These are phyloP conservation scores for Erethizon dorsatum DNA, from an alignment of 2,797 vertebrate genomes.

Conservation along the genomic window DNA sequence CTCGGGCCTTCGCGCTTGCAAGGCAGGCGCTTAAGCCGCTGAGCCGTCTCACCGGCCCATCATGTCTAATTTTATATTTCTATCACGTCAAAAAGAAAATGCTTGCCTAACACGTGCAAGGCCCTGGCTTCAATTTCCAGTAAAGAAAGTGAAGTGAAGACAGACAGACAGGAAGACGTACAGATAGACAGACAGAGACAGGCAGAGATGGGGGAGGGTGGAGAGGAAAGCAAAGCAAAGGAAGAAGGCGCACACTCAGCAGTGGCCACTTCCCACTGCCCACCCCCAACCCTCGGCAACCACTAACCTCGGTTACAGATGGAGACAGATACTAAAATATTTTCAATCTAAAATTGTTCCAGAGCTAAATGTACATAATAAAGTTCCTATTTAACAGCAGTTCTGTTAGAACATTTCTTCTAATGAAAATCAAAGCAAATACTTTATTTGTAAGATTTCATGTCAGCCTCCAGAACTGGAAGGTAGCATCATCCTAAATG, in stretches of 20 bases:
- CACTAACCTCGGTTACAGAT: neutral
- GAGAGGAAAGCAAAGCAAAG: neutral
- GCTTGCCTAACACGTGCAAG: neutral
- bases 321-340: neutral
- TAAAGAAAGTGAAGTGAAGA: neutral
- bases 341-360: conserved; percentile 11
- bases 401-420: conserved; percentile 42
- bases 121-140: neutral
- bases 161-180: neutral
- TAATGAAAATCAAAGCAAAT: conserved; percentile 38
- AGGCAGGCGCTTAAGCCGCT: no score
- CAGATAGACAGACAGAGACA: neutral
- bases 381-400: conserved; percentile 41
- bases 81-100: neutral
- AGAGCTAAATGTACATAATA: conserved; percentile 29
- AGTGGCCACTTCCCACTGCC: neutral
- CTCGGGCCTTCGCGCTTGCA: no score
- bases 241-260: neutral
- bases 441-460: conserved; percentile 32
- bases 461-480: neutral
- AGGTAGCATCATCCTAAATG: neutral
- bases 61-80: neutral
- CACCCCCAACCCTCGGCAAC: neutral
- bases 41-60: no score
- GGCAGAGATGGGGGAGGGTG: neutral